These are phyloP conservation scores for Leptopilina drosophilae DNA, from an alignment of 2,888 invertebrate genomes.

Conservation along the genomic window DNA sequence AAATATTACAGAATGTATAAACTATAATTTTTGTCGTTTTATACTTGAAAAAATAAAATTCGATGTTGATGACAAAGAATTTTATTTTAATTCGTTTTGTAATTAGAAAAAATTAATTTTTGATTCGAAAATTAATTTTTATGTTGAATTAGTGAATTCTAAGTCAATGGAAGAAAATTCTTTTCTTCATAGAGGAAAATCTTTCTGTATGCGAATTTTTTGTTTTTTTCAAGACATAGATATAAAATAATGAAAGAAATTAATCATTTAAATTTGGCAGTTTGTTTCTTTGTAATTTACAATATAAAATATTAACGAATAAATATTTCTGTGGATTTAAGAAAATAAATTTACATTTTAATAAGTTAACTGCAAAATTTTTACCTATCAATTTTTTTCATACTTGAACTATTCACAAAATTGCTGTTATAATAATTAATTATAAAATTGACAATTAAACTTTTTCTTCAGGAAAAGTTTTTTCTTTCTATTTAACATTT, in stretches of 20 bases:
- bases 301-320: background rate
- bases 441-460: too few relatives aligned
- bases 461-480: too few relatives aligned
- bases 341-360: slow-evolving; percentile 4
- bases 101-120: too few relatives aligned
- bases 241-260: background rate
- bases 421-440: too few relatives aligned
- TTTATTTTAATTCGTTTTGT: too few relatives aligned
- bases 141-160: too few relatives aligned
- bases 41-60: slow-evolving; percentile 62
- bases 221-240: background rate
- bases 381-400: slow-evolving; percentile 3
- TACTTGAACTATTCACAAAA: slow-evolving; percentile 3
- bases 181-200: background rate
- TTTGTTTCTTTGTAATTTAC: background rate
- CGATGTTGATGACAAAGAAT: slow-evolving; percentile 50
- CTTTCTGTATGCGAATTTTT: background rate
- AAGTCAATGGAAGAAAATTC: background rate
- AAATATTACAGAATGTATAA: slow-evolving; percentile 37
- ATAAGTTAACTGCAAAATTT: background rate
- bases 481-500: too few relatives aligned
- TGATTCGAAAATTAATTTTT: too few relatives aligned
- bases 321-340: background rate
- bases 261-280: background rate
- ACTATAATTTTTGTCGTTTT: slow-evolving; percentile 45